phyloP scores from a whole-genome alignment of 2,888 invertebrate genomes.

The Diadegma fenestrale region DNA sequence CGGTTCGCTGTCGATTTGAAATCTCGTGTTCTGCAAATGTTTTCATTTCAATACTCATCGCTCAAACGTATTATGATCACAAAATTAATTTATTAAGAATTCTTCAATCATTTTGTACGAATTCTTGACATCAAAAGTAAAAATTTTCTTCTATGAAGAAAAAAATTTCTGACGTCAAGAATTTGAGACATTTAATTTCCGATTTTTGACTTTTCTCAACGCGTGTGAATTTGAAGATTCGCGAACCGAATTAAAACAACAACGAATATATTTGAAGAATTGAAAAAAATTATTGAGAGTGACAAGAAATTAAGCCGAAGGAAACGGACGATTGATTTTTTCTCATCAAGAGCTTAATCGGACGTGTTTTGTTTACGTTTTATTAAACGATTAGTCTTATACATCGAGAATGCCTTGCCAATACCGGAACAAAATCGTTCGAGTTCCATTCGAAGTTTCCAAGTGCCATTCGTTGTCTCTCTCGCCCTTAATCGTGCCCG shows the following conservation, averaged over 20 bases:
- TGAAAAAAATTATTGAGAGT: neutral
- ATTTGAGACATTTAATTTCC: too few relatives aligned
- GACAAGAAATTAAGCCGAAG: neutral
- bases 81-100: too few relatives aligned
- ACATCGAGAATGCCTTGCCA: slow-evolving; percentile 33
- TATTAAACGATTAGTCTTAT: neutral
- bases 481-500: neutral
- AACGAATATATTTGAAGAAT: neutral
- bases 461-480: slow-evolving; percentile 34
- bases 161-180: too few relatives aligned
- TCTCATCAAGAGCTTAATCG: neutral
- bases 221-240: too few relatives aligned
- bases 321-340: neutral
- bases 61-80: too few relatives aligned
- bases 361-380: slow-evolving; percentile 1
- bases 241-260: neutral
- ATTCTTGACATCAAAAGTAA: too few relatives aligned
- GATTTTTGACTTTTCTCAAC: too few relatives aligned
- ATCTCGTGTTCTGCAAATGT: too few relatives aligned
- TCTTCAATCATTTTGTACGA: too few relatives aligned
- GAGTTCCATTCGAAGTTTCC: slow-evolving; percentile 48
- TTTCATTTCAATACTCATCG: too few relatives aligned
- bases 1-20: too few relatives aligned
- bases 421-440: slow-evolving; percentile 62
- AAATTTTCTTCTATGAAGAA: too few relatives aligned